These are phyloP conservation scores for Dicyrtoma fusca DNA, from an alignment of 2,888 invertebrate species.

Conservation along the genomic window DNA sequence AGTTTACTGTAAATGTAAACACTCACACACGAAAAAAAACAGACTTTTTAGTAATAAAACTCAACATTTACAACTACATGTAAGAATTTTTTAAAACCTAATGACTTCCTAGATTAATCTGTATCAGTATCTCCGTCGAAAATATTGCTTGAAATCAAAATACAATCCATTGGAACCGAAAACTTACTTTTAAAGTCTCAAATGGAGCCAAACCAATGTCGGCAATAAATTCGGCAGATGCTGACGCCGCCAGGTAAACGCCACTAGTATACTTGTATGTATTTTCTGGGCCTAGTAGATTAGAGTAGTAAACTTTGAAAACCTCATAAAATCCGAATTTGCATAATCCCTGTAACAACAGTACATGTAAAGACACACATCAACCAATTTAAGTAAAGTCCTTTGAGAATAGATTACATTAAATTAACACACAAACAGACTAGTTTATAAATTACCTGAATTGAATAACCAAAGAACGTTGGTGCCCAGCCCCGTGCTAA, in stretches of 20 bases:
- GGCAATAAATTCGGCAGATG: conserved; percentile 98
- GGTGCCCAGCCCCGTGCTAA: conserved; percentile 97
- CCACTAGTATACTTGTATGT: conserved; percentile 84
- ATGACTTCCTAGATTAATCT: too few relatives aligned
- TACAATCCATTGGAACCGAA: too few relatives aligned
- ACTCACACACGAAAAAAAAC: too few relatives aligned
- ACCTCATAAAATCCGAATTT: conserved; percentile 99
- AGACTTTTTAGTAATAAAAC: too few relatives aligned
- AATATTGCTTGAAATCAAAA: too few relatives aligned
- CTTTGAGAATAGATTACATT: too few relatives aligned
- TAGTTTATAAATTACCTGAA: conserved; percentile 61
- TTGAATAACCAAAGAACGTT: conserved; percentile 93
- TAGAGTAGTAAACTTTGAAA: conserved; percentile 85
- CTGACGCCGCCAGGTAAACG: conserved; percentile 90
- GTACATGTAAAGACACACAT: too few relatives aligned
- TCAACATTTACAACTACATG: too few relatives aligned
- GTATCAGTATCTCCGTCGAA: too few relatives aligned
- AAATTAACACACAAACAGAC: not conserved
- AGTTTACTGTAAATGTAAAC: too few relatives aligned
- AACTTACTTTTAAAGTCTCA: conserved; percentile 87
- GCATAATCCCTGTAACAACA: conserved; percentile 76
- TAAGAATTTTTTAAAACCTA: too few relatives aligned
- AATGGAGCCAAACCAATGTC: conserved; percentile 95
- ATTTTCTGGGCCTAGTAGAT: conserved; percentile 86
- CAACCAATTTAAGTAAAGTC: too few relatives aligned